Evolutionary conservation across 2,113 vertebrate species (phyloP).

Genomic region (Sylvia atricapilla): DNA sequence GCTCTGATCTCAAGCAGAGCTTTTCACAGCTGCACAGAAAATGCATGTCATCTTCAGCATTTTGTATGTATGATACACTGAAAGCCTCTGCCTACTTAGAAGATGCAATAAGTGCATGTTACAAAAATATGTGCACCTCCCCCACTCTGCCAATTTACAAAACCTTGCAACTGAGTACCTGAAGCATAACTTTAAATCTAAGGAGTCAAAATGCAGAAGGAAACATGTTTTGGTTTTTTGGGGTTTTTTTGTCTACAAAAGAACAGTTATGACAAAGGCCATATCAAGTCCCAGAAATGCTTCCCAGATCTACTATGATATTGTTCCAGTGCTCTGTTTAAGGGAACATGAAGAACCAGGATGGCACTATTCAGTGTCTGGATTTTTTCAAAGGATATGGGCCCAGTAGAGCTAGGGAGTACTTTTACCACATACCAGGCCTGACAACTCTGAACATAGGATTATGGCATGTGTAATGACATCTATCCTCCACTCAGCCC

Average conservation of each 20-base stretch:
- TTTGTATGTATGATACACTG: background rate
- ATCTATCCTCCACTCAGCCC: background rate
- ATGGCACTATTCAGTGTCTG: background rate
- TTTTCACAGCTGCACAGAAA: background rate
- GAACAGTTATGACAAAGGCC: background rate
- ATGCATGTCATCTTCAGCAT: background rate
- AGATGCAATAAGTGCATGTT: background rate
- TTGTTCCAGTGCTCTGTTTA: background rate
- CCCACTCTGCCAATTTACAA: background rate
- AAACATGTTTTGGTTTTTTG: background rate
- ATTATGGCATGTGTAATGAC: rapidly evolving
- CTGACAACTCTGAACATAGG: background rate
- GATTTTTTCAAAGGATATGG: background rate
- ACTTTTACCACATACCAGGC: background rate
- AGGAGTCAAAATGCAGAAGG: background rate
- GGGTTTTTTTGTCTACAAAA: background rate
- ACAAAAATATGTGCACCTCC: background rate
- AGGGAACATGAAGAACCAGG: background rate
- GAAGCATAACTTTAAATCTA: background rate
- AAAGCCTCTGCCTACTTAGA: background rate
- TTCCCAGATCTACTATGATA: background rate
- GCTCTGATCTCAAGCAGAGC: background rate
- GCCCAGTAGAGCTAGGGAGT: background rate
- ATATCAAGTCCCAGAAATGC: background rate
- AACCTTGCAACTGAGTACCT: background rate